Percentiles rank a stretch among this genome's conserved stretches.
Conservation (phyloP, 2,113 vertebrate genomes). For the Hypomesus transpacificus region DNA sequence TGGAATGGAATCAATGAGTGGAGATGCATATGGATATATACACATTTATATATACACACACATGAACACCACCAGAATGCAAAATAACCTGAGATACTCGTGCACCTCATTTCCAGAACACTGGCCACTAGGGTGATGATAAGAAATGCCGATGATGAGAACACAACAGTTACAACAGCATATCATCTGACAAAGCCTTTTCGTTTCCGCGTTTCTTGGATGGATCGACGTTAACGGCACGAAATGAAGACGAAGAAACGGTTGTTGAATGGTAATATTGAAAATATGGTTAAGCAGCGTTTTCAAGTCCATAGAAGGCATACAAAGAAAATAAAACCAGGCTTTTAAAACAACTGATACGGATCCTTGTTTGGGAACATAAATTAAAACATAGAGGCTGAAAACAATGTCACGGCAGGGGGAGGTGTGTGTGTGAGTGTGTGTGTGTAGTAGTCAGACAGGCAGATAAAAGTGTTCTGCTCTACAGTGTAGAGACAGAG, state of each 20-base stretch:
- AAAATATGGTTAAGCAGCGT: conserved; percentile 68
- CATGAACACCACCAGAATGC: conserved; percentile 74
- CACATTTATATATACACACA: conserved; percentile 69
- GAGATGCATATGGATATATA: conserved; percentile 74
- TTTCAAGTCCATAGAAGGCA: conserved; percentile 67
- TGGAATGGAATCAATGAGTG: conserved; percentile 67
- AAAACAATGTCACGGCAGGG: conserved; percentile 39
- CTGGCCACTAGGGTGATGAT: conserved; percentile 65
- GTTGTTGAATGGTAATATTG: conserved; percentile 61
- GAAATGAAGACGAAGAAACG: conserved; percentile 53
- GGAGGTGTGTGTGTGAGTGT: conserved; percentile 34
- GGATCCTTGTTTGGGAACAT: conserved; percentile 26
- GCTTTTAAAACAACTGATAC: conserved; percentile 43
- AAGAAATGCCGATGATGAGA: conserved; percentile 54
- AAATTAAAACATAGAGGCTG: conserved; percentile 34
- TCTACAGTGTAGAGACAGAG: conserved; percentile 52
- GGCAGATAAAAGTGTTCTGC: conserved; percentile 46
- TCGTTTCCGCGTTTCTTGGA: conserved; percentile 45
- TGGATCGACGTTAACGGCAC: conserved; percentile 54
- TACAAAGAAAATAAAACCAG: conserved; percentile 48
- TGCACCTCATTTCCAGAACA: conserved; percentile 79
- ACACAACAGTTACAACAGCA: conserved; percentile 64
- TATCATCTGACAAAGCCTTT: conserved; percentile 54
- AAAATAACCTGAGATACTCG: conserved; percentile 81
- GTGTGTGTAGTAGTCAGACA: conserved; percentile 27